phyloP scores from a whole-genome alignment of 2,888 invertebrate genomes.

The Eilema depressum region DNA sequence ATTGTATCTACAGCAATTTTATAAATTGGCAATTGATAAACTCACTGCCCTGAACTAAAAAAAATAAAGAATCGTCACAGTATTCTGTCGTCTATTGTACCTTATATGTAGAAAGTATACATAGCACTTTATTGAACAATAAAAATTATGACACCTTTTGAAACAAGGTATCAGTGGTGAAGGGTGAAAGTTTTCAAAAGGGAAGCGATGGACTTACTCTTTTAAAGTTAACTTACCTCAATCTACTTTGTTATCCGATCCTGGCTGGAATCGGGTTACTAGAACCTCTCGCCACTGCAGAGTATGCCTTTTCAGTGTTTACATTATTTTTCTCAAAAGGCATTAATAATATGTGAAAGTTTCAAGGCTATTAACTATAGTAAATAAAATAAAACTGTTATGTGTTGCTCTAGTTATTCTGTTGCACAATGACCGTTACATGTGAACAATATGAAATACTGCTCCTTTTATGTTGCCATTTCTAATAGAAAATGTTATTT shows the following conservation, averaged over 20 bases:
- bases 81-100: not conserved
- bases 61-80: not conserved
- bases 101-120: not conserved
- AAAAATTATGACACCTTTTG: too few species aligned
- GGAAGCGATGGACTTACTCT: too few species aligned
- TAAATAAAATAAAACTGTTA: not conserved
- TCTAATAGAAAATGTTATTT: not conserved
- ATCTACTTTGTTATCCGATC: too few species aligned
- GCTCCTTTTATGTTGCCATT: not conserved
- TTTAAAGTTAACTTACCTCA: too few species aligned
- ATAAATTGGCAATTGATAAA: not conserved
- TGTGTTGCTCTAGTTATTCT: conserved; percentile 18
- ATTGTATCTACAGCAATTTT: not conserved
- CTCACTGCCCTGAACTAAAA: not conserved
- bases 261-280: too few species aligned
- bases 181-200: too few species aligned
- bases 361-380: conserved; percentile 17
- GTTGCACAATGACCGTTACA: conserved; percentile 11
- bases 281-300: not conserved
- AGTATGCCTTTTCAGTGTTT: not conserved
- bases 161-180: too few species aligned
- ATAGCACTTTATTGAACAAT: not conserved
- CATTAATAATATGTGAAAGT: conserved; percentile 7
- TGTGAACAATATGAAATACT: not conserved
- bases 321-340: not conserved